Base-by-base conservation (phyloP, 2,888 invertebrate species). In the Macaria liturata region DNA sequence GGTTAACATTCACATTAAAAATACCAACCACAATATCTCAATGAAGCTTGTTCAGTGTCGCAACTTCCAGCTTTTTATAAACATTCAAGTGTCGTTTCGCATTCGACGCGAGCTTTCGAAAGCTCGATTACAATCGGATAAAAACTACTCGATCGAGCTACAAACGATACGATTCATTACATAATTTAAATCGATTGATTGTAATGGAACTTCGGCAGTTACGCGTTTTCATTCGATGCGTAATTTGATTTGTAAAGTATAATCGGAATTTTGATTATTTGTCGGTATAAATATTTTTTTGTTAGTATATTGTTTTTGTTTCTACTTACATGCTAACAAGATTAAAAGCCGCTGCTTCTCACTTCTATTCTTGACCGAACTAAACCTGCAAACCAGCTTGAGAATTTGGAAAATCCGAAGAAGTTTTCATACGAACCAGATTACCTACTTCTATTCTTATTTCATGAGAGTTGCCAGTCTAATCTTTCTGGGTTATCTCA, bases 1-100 rank as follows among this genome's bases (percentile, higher is more conserved):
- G 51, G 55, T 59, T 43, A 32, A 54, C 31, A 44, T 39, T 57
- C 52, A 34, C 46, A 9, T 58, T 51, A 9, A 40, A 60, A 65
- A 67, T 65, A 44, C 58, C 62, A 62, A 34, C 47, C 9, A 46
- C 54, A 52, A 54, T 52, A 49, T 57, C 59, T 62, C 48, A 61
- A 54, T 59, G 51, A 9, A 54, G 43, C 5, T 46, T 48, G 64
- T 53, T 52, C 46, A 42, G 57, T 63, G 51, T 53, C 57, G 60
- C 68, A 72, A 71, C 65, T 64, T 62, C 49, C 64, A 67, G 67
- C 68, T 74, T 80, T 78, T 76, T 66, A 56, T 52, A 67, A 68
- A 67, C 65, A 66, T 70, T 37, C 69, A 70, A 65, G 59, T 63
- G 73, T 72, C 73, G 62, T 71, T 71, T 79, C 75, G 73, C 80